phyloP scores from a whole-genome alignment of 37 sponge, comb jelly and placozoan genomes.

The Bolinopsis microptera region DNA sequence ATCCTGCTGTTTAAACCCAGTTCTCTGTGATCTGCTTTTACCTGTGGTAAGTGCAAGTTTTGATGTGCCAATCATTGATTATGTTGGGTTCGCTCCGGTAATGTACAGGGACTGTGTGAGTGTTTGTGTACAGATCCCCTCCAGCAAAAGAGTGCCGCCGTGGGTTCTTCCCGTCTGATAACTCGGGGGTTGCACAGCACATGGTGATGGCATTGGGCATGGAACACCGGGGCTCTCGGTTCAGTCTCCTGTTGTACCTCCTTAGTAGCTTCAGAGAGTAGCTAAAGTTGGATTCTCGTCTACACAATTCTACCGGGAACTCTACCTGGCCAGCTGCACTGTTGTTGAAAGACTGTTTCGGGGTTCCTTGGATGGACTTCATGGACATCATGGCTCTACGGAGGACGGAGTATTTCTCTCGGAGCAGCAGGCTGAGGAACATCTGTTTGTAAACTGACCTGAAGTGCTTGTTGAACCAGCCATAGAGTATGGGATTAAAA shows the following conservation, averaged over 20 bases:
- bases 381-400: constrained; percentile 49
- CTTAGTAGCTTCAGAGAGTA: not conserved
- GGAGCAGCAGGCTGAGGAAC: not conserved
- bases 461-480: constrained; percentile 62
- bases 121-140: not conserved
- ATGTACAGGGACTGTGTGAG: not conserved
- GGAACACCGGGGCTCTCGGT: not conserved
- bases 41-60: not conserved
- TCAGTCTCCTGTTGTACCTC: constrained; percentile 27
- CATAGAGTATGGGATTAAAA: constrained; percentile 30
- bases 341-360: constrained; percentile 26
- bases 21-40: too few relatives aligned
- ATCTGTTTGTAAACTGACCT: constrained; percentile 51
- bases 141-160: not conserved
- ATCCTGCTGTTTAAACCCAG: too few relatives aligned
- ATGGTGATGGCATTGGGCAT: not conserved
- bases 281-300: not conserved
- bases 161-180: not conserved
- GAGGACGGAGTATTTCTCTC: constrained; percentile 26
- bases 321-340: not conserved
- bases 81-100: not conserved
- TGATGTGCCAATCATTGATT: not conserved
- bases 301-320: not conserved
- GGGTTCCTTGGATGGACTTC: constrained; percentile 46
- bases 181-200: not conserved